phyloP scores from a whole-genome alignment of 2,888 invertebrate genomes.

The Meta bourneti region DNA sequence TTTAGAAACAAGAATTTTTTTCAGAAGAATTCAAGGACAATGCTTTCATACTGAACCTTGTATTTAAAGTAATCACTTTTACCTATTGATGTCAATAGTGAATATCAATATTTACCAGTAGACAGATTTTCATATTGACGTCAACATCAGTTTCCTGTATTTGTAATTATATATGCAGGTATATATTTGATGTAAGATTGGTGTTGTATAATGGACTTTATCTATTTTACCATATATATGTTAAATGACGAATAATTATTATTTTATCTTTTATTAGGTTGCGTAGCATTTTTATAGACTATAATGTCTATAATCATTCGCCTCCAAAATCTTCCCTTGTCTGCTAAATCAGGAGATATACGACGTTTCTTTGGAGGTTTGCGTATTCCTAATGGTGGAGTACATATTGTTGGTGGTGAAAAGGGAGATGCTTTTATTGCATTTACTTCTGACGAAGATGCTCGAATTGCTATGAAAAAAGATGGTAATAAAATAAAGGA shows the following conservation, averaged over 20 bases:
- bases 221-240: background rate
- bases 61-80: too few species aligned
- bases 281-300: conserved; percentile 38
- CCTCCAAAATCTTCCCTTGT: conserved; percentile 98
- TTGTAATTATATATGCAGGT: too few species aligned
- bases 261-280: conserved; percentile 69
- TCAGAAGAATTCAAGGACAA: too few species aligned
- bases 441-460: conserved; percentile 99
- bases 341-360: conserved; percentile 98
- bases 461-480: conserved; percentile 96
- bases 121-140: too few species aligned
- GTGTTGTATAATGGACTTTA: background rate
- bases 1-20: too few species aligned
- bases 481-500: conserved; percentile 94
- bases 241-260: conserved; percentile 36
- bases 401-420: conserved; percentile 99
- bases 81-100: too few species aligned
- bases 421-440: conserved; percentile 99
- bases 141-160: too few species aligned
- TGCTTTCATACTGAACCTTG: too few species aligned
- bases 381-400: conserved; percentile 98
- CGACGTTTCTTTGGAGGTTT: conserved; percentile 97
- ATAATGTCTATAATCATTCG: conserved; percentile 98
- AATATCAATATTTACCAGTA: too few species aligned
- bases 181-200: background rate